Percentiles rank a stretch among this genome's conserved stretches.
Evolutionary conservation across 1,140 invertebrate species (phyloP).

Genomic region (Apis florea): DNA sequence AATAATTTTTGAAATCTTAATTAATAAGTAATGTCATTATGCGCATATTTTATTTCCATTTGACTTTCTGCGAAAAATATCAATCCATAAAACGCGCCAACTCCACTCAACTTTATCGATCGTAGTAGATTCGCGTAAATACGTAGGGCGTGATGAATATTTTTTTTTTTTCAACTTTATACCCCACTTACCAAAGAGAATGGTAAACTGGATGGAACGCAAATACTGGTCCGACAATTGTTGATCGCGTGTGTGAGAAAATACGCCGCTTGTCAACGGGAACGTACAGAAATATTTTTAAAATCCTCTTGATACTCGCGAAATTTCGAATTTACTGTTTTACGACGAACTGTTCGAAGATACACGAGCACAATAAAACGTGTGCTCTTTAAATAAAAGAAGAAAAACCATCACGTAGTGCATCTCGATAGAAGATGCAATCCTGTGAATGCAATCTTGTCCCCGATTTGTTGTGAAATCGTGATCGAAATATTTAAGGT

Average conservation of each 20-base stretch:
- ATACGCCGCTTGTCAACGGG: background rate
- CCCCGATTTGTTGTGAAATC: too few species aligned
- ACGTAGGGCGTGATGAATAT: background rate
- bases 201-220: background rate
- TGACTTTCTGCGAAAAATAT: background rate
- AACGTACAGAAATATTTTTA: slow-evolving; percentile 14
- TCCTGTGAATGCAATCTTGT: background rate
- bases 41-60: background rate
- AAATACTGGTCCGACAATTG: background rate
- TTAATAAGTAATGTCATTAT: background rate
- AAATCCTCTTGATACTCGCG: background rate
- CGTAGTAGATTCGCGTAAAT: background rate
- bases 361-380: background rate
- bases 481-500: too few species aligned
- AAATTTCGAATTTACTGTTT: background rate
- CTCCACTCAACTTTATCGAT: background rate
- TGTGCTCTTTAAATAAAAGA: background rate
- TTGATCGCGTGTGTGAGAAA: slow-evolving; percentile 14
- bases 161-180: slow-evolving; percentile 28
- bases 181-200: background rate
- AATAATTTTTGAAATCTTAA: background rate
- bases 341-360: background rate
- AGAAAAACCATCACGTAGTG: background rate
- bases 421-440: background rate
- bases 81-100: background rate